Conservation (phyloP, 2,113 vertebrate genomes). For the Trinectes maculatus region DNA sequence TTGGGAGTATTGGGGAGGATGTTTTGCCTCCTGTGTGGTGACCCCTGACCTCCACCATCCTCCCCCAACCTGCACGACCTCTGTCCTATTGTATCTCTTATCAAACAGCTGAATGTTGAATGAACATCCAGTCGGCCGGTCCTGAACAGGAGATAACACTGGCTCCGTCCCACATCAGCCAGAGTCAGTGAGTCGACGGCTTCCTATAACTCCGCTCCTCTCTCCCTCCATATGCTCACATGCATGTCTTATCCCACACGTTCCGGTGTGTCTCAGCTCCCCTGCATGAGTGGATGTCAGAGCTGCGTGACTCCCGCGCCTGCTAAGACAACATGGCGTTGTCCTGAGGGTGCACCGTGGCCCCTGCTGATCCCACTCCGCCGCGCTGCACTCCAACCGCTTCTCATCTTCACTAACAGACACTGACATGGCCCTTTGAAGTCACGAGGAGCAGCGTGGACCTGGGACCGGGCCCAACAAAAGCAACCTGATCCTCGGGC, state of each 20-base stretch:
- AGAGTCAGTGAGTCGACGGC: not conserved
- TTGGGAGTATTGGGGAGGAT: constrained; percentile 68
- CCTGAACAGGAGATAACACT: constrained; percentile 35
- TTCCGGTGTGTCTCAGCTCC: constrained; percentile 23
- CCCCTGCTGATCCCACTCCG: constrained; percentile 66
- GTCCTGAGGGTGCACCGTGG: constrained; percentile 54
- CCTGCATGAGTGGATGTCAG: constrained; percentile 47
- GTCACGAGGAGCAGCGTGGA: constrained; percentile 66
- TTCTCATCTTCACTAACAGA: constrained; percentile 77
- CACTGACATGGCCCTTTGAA: constrained; percentile 79
- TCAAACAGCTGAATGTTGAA: constrained; percentile 52
- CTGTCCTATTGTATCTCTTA: constrained; percentile 61
- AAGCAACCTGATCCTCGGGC: constrained; percentile 78
- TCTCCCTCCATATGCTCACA: constrained; percentile 3
- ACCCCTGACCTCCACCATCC: constrained; percentile 77
- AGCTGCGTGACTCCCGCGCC: constrained; percentile 64
- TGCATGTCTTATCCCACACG: constrained; percentile 1
- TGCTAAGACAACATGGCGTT: constrained; percentile 74
- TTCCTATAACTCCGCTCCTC: not conserved
- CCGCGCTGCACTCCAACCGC: constrained; percentile 43
- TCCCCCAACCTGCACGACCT: constrained; percentile 66
- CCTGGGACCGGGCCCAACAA: constrained; percentile 74
- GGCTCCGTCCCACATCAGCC: constrained; percentile 3
- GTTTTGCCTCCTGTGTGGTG: constrained; percentile 80
- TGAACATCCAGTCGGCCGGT: constrained; percentile 28